These are phyloP conservation scores for Ctenoplectra terminalis DNA, from an alignment of 1,140 invertebrate species.

Conservation along the genomic window DNA sequence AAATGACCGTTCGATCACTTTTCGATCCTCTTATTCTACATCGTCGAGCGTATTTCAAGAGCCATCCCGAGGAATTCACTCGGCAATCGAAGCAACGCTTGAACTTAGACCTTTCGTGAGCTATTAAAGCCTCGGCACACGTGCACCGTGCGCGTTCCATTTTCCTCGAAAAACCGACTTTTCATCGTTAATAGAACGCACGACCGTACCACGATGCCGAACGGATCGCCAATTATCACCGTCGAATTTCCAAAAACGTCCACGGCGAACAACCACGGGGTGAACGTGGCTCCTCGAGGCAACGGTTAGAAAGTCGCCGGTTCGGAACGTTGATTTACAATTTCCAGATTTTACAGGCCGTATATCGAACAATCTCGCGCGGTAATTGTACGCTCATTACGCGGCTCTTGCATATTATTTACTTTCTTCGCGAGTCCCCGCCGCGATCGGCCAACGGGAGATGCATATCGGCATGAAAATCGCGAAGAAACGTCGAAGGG, in stretches of 20 bases:
- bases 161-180: background rate
- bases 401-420: constrained; percentile 37
- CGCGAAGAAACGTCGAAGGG: background rate
- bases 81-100: background rate
- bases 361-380: constrained; percentile 53
- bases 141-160: background rate
- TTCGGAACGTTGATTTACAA: constrained; percentile 37
- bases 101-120: constrained; percentile 18
- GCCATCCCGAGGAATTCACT: background rate
- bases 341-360: constrained; percentile 34
- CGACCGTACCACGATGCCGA: too few relatives aligned
- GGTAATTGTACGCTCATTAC: constrained; percentile 45
- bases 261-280: background rate
- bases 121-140: background rate
- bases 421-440: constrained; percentile 23
- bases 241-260: constrained; percentile 30
- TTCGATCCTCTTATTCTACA: background rate
- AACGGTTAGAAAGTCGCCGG: constrained; percentile 19
- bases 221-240: constrained; percentile 19
- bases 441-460: background rate
- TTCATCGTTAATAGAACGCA: background rate
- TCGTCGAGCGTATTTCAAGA: constrained; percentile 7
- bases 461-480: constrained; percentile 39
- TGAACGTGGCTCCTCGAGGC: background rate
- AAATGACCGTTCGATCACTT: background rate